These are phyloP conservation scores for Stichopus horrens DNA, from an alignment of 53 echinoderm and acorn worm genomes.

Conservation along the genomic window DNA sequence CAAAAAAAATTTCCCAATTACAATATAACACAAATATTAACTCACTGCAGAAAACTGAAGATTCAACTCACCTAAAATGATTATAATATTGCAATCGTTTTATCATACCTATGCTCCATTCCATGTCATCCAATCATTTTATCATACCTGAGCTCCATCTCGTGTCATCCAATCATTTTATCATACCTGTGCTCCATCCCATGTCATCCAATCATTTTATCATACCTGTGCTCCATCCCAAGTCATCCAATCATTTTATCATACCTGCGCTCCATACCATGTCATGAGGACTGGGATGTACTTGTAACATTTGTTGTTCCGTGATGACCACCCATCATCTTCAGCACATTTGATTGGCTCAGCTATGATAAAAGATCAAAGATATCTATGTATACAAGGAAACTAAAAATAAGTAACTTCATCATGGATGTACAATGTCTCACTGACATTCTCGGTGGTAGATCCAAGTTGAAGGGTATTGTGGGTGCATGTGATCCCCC, in stretches of 20 bases:
- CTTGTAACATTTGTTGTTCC: slow-evolving; percentile 51
- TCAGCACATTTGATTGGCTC: slow-evolving; percentile 56
- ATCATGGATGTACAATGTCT: too few relatives aligned
- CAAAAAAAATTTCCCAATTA: too few relatives aligned
- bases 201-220: neutral
- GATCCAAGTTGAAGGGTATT: too few relatives aligned
- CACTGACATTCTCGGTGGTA: too few relatives aligned
- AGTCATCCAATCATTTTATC: neutral
- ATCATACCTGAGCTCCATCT: slow-evolving; percentile 63
- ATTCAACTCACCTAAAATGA: too few relatives aligned
- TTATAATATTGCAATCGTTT: too few relatives aligned
- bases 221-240: slow-evolving; percentile 67
- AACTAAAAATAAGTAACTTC: neutral
- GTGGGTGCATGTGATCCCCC: too few relatives aligned
- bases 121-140: slow-evolving; percentile 2
- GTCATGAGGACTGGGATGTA: slow-evolving; percentile 18
- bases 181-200: slow-evolving; percentile 64
- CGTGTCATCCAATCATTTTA: neutral
- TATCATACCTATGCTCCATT: slow-evolving; percentile 61
- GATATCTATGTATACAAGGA: neutral
- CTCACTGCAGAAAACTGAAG: too few relatives aligned
- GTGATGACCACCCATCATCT: slow-evolving; percentile 57
- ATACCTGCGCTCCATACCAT: slow-evolving; percentile 68
- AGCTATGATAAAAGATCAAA: slow-evolving; percentile 30
- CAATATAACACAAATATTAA: too few relatives aligned